Conservation (phyloP, 2,113 vertebrate genomes). For the Hylia prasina region DNA sequence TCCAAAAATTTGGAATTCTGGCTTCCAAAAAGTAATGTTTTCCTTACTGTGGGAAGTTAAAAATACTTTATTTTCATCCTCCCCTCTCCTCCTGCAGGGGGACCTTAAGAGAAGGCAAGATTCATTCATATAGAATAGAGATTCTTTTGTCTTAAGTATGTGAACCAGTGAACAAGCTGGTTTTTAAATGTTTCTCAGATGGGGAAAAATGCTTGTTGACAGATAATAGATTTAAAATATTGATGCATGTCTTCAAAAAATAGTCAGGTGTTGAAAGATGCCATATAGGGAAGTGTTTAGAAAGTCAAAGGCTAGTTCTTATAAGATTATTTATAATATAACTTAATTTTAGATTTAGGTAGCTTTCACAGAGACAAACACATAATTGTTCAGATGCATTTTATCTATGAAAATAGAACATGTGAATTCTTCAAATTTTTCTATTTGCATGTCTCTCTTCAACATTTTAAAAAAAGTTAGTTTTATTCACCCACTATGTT, state of each 20-base stretch:
- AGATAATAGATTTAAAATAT: background rate
- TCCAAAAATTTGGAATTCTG: too few relatives aligned
- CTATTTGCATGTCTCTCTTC: background rate
- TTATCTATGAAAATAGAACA: background rate
- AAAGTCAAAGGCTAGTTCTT: background rate
- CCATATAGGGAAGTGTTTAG: background rate
- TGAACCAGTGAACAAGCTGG: background rate
- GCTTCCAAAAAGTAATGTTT: background rate
- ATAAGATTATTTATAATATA: background rate
- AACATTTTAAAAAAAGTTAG: background rate
- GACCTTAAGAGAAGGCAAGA: background rate
- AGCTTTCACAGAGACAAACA: background rate
- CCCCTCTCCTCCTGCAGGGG: background rate
- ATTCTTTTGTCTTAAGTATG: background rate
- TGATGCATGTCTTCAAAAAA: background rate
- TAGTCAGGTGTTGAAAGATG: background rate
- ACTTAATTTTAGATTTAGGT: background rate
- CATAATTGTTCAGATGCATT: background rate
- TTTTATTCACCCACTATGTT: background rate
- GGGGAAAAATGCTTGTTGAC: background rate
- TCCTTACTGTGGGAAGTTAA: background rate
- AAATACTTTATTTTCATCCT: background rate
- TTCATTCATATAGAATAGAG: background rate
- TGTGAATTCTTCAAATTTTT: background rate
- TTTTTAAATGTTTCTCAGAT: background rate